A percentile compares a stretch with the other conserved stretches of the same genome.
Conservation (phyloP, 2,888 invertebrate species). For the Lasiommata megera region DNA sequence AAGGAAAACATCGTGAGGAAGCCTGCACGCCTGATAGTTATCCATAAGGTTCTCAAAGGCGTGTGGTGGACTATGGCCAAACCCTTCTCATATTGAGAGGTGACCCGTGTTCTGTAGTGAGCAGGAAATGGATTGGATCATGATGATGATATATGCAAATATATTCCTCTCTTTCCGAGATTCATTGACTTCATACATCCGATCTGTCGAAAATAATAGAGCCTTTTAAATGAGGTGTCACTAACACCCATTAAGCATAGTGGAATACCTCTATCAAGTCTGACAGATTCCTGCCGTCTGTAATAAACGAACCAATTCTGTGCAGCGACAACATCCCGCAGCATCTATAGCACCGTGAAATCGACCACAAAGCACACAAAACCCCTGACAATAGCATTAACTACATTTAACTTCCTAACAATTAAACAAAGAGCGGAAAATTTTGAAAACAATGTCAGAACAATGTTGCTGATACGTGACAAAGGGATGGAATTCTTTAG, state of each 20-base stretch:
- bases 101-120: too few relatives aligned
- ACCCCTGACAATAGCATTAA: conserved; percentile 63
- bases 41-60: too few relatives aligned
- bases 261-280: conserved; percentile 55
- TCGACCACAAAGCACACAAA: conserved; percentile 48
- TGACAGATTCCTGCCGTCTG: conserved; percentile 63
- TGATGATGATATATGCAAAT: too few relatives aligned
- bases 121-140: too few relatives aligned
- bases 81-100: too few relatives aligned
- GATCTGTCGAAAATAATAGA: not conserved
- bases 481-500: conserved; percentile 51
- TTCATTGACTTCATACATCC: not conserved
- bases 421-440: conserved; percentile 67
- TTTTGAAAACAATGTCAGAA: conserved; percentile 67
- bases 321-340: conserved; percentile 54
- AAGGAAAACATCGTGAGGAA: too few relatives aligned
- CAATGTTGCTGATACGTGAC: conserved; percentile 44
- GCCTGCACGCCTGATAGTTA: too few relatives aligned
- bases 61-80: too few relatives aligned
- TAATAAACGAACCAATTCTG: conserved; percentile 74
- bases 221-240: not conserved
- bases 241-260: conserved; percentile 21
- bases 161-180: too few relatives aligned
- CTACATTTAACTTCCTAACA: conserved; percentile 79
- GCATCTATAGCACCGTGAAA: conserved; percentile 63